Conservation (phyloP, 37 sponge, comb jelly and placozoan genomes). For the Aplysina aerophoba region DNA sequence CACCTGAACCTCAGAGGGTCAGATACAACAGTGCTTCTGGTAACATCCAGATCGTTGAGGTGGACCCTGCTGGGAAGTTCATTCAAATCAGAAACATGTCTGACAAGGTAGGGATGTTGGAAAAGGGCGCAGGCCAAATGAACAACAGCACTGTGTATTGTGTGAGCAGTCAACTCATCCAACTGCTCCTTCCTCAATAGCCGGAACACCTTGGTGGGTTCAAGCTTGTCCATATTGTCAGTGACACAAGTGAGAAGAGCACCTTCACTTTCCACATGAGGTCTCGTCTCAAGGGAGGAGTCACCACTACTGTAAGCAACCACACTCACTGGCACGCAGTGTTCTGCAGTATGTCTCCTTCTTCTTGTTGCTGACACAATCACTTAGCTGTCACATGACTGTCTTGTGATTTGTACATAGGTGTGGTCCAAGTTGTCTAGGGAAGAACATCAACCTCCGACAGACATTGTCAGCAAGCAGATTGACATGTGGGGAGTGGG, state of each 20-base stretch:
- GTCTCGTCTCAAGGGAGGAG: conserved; percentile 76
- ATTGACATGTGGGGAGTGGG: conserved; percentile 72
- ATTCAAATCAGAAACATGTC: conserved; percentile 80
- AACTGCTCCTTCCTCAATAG: too few species aligned
- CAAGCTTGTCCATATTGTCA: conserved; percentile 66
- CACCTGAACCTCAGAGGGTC: background rate
- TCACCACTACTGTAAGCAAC: conserved; percentile 71
- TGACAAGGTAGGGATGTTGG: conserved; percentile 48
- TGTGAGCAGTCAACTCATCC: too few species aligned
- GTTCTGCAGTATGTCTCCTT: background rate
- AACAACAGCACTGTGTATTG: too few species aligned
- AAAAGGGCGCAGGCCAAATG: too few species aligned
- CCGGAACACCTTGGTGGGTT: conserved; percentile 62
- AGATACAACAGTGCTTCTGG: conserved; percentile 54
- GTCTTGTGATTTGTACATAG: conserved; percentile 14
- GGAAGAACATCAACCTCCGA: conserved; percentile 76
- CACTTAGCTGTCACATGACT: background rate
- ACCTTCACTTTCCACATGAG: conserved; percentile 74
- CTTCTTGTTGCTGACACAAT: background rate
- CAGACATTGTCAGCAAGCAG: conserved; percentile 81
- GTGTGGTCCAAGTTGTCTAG: conserved; percentile 73
- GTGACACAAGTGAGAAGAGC: conserved; percentile 31
- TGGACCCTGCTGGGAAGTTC: conserved; percentile 70
- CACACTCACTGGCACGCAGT: background rate
- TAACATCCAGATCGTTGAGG: conserved; percentile 71